A percentile compares a stretch with the other conserved stretches of the same genome.
phyloP scores from a whole-genome alignment of 2,797 vertebrate genomes.

The Hypotaenidia philippensis region DNA sequence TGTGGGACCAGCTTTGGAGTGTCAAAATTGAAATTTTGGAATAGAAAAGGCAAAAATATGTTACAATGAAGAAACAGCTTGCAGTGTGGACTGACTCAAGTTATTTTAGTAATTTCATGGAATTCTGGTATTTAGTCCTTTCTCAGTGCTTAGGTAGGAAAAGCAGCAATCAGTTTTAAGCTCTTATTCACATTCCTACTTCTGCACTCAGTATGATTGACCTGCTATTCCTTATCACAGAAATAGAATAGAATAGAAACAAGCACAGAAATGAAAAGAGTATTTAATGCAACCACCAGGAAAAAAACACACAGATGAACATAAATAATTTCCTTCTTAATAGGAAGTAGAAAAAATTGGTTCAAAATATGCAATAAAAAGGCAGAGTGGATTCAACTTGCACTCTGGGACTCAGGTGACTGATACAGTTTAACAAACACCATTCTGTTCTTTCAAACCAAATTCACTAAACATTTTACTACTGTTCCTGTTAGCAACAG shows the following conservation, averaged over 20 bases:
- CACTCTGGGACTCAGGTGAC: neutral
- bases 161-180: neutral
- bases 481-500: neutral
- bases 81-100: neutral
- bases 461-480: neutral
- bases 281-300: neutral
- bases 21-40: neutral
- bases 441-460: neutral
- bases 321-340: neutral
- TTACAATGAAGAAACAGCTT: neutral
- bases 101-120: neutral
- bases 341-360: neutral
- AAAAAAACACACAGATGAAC: neutral
- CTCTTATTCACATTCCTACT: neutral
- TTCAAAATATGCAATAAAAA: neutral
- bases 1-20: neutral
- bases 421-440: neutral
- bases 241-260: neutral
- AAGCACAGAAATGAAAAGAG: neutral
- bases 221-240: neutral
- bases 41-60: neutral
- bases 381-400: neutral
- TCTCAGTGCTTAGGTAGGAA: neutral
- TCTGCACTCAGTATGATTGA: rapidly evolving
- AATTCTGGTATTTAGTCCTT: neutral